These are phyloP conservation scores for Euzophera pinguis DNA, from an alignment of 2,888 invertebrate genomes.

Conservation along the genomic window DNA sequence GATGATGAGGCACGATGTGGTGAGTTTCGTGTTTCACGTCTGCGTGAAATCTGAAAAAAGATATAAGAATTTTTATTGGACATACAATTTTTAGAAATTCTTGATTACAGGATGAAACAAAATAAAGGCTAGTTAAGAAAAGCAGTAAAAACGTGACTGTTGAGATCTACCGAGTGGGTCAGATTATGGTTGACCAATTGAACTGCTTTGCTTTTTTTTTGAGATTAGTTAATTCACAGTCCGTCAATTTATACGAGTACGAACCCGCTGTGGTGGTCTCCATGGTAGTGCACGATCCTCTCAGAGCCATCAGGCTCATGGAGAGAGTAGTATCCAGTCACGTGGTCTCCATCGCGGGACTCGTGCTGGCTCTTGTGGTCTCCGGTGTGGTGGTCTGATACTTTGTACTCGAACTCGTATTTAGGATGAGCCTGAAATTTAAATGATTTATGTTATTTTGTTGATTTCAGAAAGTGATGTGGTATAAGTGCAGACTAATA, in stretches of 20 bases:
- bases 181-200: too few relatives aligned
- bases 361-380: conserved; percentile 72
- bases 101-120: too few relatives aligned
- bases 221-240: neutral
- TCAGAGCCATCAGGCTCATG: conserved; percentile 75
- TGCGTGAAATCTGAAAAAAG: conserved; percentile 38
- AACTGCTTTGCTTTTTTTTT: too few relatives aligned
- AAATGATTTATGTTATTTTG: neutral
- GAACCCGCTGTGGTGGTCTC: conserved; percentile 65
- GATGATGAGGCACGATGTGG: conserved; percentile 32
- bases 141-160: too few relatives aligned
- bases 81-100: too few relatives aligned
- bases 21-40: conserved; percentile 36
- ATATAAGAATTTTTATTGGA: conserved; percentile 5
- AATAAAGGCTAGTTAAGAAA: too few relatives aligned
- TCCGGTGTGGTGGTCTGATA: conserved; percentile 68
- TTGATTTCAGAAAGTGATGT: too few relatives aligned
- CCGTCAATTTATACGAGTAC: conserved; percentile 1
- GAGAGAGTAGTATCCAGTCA: conserved; percentile 51
- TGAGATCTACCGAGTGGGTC: too few relatives aligned
- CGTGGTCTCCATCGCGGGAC: conserved; percentile 59
- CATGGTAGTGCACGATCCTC: conserved; percentile 74
- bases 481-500: too few relatives aligned
- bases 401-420: conserved; percentile 55
- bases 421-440: conserved; percentile 50